A percentile compares a stretch with the other conserved stretches of the same genome.
These are phyloP conservation scores for Muscicapa striata DNA, from an alignment of 2,797 vertebrate genomes.

Conservation along the genomic window DNA sequence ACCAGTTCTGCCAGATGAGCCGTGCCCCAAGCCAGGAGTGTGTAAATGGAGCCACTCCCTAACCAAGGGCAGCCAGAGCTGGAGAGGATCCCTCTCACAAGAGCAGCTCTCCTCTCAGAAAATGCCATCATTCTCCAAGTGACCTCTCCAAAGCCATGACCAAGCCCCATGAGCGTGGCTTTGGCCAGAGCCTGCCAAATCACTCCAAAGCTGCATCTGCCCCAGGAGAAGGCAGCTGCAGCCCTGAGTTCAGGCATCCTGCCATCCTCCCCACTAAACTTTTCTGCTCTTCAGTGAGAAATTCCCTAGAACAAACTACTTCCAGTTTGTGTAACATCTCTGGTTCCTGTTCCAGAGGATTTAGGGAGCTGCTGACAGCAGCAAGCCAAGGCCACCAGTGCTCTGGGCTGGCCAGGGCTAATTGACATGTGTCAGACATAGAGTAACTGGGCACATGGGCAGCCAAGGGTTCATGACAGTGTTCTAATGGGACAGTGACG, in stretches of 20 bases:
- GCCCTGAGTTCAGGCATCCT: neutral
- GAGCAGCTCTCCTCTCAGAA: neutral
- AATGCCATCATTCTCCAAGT: neutral
- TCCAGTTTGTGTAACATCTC: neutral
- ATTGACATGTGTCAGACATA: neutral
- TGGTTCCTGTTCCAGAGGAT: neutral
- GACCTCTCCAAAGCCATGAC: neutral
- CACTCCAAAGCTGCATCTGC: neutral
- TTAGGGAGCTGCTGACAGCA: neutral
- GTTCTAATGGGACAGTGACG: neutral
- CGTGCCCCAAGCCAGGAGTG: slow-evolving; percentile 43
- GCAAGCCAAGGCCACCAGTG: neutral
- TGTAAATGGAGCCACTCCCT: slow-evolving; percentile 59
- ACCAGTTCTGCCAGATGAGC: slow-evolving; percentile 67
- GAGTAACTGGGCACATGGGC: neutral
- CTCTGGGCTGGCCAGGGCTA: neutral
- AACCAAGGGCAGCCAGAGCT: neutral
- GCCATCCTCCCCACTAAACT: neutral
- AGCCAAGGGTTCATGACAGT: neutral
- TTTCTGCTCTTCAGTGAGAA: neutral
- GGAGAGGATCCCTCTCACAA: slow-evolving; percentile 19
- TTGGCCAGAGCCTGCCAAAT: neutral
- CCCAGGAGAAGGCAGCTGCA: neutral
- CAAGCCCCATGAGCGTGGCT: fast-evolving
- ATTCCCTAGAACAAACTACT: neutral